A percentile compares a stretch with the other conserved stretches of the same genome.
Evolutionary conservation across 2,888 invertebrate species (phyloP).

Genomic region (Thumatha senex): DNA sequence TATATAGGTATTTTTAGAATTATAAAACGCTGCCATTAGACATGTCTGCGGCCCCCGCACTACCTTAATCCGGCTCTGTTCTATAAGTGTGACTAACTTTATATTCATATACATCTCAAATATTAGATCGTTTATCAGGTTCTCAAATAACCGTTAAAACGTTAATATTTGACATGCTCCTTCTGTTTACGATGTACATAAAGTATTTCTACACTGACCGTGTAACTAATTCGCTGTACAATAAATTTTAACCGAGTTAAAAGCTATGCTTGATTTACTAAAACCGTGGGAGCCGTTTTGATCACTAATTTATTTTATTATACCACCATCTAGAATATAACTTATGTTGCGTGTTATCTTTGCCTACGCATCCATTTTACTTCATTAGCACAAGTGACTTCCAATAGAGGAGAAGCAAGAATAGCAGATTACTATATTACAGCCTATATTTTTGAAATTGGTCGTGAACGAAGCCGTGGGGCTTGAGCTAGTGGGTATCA

Average conservation of each 20-base stretch:
- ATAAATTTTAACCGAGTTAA: slow-evolving; percentile 1
- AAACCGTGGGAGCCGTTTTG: neutral
- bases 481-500: too few species aligned
- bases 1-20: too few species aligned
- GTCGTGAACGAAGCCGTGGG: too few species aligned
- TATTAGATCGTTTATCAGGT: slow-evolving; percentile 6
- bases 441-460: too few species aligned
- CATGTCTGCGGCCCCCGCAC: too few species aligned
- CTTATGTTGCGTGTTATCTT: too few species aligned
- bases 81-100: slow-evolving; percentile 13
- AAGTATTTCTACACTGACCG: slow-evolving; percentile 2
- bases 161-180: slow-evolving; percentile 18
- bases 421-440: too few species aligned
- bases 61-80: too few species aligned
- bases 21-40: too few species aligned
- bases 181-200: slow-evolving; percentile 7
- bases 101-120: slow-evolving; percentile 18
- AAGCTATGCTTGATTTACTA: neutral
- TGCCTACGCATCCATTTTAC: neutral
- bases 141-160: slow-evolving; percentile 9
- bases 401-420: too few species aligned
- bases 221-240: slow-evolving; percentile 3
- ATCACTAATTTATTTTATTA: neutral
- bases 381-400: slow-evolving; percentile 28
- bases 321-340: neutral